These are phyloP conservation scores for Artemia sp. DNA, from an alignment of 2,888 invertebrate species.

Conservation along the genomic window DNA sequence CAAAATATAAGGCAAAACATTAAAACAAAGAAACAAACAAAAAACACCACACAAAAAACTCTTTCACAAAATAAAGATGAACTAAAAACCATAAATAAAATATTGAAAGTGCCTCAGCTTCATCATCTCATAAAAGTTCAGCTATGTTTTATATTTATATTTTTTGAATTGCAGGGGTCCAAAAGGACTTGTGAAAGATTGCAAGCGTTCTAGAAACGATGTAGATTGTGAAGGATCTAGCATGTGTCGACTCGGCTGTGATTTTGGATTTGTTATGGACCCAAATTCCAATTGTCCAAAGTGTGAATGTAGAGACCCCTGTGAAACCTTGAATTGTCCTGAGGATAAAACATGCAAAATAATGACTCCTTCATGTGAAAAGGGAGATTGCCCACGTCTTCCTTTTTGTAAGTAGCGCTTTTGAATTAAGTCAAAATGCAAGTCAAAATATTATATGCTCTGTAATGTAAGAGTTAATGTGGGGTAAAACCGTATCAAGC, in stretches of 20 bases:
- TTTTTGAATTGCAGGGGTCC: conserved; percentile 9
- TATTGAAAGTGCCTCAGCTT: too few relatives aligned
- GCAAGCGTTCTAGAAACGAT: conserved; percentile 4
- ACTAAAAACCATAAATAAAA: too few relatives aligned
- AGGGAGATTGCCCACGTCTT: conserved; percentile 67
- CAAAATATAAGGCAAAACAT: too few relatives aligned
- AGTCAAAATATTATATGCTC: too few relatives aligned
- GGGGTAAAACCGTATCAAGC: too few relatives aligned
- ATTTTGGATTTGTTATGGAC: conserved; percentile 59
- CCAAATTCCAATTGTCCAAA: conserved; percentile 52
- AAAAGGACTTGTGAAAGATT: background rate
- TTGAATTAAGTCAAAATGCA: conserved; percentile 18
- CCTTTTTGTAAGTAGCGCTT: conserved; percentile 47
- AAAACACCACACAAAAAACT: too few relatives aligned
- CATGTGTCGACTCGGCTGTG: conserved; percentile 62
- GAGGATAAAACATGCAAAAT: conserved; percentile 40
- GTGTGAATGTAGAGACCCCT: conserved; percentile 65
- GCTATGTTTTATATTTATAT: conserved; percentile 19
- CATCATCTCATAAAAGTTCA: conserved; percentile 18
- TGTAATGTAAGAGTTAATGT: too few relatives aligned
- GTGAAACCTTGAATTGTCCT: conserved; percentile 44
- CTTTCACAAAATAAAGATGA: too few relatives aligned
- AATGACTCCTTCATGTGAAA: conserved; percentile 35
- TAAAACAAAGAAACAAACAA: too few relatives aligned
- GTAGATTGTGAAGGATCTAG: conserved; percentile 37